A percentile compares a stretch with the other conserved stretches of the same genome.
Conservation (phyloP, 2,113 vertebrate genomes). For the Notarius quadriscutis region DNA sequence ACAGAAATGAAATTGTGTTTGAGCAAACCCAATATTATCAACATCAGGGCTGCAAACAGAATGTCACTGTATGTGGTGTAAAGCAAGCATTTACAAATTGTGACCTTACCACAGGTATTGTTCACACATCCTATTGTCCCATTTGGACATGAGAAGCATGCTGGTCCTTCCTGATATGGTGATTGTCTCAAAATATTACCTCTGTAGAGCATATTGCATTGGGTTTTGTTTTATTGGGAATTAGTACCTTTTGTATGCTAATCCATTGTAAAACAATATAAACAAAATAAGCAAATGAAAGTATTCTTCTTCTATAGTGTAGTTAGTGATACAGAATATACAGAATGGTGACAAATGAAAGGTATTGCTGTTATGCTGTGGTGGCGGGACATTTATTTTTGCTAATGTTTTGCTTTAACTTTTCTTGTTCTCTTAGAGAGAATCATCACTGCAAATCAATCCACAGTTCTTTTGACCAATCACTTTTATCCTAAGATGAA, state of each 20-base stretch:
- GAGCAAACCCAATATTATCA: neutral
- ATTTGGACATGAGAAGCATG: neutral
- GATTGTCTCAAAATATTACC: neutral
- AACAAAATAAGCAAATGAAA: neutral
- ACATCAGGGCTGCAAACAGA: neutral
- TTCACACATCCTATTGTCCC: neutral
- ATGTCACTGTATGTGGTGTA: neutral
- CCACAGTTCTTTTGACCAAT: neutral
- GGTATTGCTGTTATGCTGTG: slow-evolving; percentile 54
- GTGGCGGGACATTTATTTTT: slow-evolving; percentile 34
- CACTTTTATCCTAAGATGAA: neutral
- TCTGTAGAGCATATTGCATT: neutral
- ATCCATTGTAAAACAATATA: neutral
- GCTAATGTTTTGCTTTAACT: neutral
- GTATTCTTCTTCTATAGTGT: neutral
- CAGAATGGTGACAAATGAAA: neutral
- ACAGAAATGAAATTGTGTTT: neutral
- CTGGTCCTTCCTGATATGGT: neutral
- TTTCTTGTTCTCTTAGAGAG: neutral
- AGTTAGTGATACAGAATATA: neutral
- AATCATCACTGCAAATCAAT: neutral
- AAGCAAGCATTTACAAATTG: neutral
- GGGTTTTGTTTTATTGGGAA: neutral
- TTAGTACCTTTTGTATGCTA: neutral
- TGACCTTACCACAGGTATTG: neutral